phyloP scores from a whole-genome alignment of 2,113 vertebrate genomes.

The Hippocampus guttulatus region DNA sequence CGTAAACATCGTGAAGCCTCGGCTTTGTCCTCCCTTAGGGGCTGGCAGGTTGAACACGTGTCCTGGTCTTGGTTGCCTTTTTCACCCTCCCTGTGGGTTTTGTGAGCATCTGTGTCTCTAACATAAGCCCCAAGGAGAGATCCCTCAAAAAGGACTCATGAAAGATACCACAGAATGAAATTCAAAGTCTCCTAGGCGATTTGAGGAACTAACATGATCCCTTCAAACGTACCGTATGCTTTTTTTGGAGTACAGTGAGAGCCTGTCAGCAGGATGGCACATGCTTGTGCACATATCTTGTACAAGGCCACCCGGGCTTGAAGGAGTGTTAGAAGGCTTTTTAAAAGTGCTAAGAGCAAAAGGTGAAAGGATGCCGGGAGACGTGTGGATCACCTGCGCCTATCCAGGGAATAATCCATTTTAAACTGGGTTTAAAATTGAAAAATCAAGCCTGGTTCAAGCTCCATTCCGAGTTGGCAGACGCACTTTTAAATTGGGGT shows the following conservation, averaged over 20 bases:
- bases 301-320: slow-evolving; percentile 5
- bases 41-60: slow-evolving; percentile 24
- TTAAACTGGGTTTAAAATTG: background rate
- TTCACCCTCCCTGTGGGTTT: slow-evolving; percentile 46
- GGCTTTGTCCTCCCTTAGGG: slow-evolving; percentile 30
- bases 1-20: slow-evolving; percentile 34
- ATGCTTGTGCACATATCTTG: slow-evolving; percentile 14
- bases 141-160: slow-evolving; percentile 15
- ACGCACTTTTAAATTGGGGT: background rate
- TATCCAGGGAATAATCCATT: background rate
- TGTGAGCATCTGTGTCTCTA: slow-evolving; percentile 39
- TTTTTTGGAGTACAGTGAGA: slow-evolving; percentile 4
- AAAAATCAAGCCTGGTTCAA: background rate
- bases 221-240: slow-evolving; percentile 8
- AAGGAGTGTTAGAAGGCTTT: background rate
- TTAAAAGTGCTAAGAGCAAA: slow-evolving; percentile 49
- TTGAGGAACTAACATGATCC: slow-evolving; percentile 7
- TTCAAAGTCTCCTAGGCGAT: slow-evolving; percentile 38
- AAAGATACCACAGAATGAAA: slow-evolving; percentile 20
- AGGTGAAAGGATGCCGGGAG: slow-evolving; percentile 25
- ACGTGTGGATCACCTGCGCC: slow-evolving; percentile 21
- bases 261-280: slow-evolving; percentile 33
- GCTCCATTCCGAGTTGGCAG: background rate
- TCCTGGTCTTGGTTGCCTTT: slow-evolving; percentile 38
- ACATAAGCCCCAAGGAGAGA: slow-evolving; percentile 38